These are phyloP conservation scores for Aspidiotus rigidus DNA, from an alignment of 2,888 invertebrate species.

Conservation along the genomic window DNA sequence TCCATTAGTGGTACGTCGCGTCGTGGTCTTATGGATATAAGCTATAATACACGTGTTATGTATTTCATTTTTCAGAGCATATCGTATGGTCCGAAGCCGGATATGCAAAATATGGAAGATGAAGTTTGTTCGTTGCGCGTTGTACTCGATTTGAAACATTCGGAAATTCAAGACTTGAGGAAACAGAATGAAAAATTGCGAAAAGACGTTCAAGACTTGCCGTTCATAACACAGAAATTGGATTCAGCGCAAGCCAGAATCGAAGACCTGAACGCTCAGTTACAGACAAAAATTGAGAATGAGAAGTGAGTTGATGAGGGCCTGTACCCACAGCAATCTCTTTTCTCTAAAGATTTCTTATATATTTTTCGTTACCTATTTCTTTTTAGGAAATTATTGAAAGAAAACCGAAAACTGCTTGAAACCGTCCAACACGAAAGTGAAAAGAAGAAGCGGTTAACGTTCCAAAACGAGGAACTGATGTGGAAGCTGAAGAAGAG, in stretches of 20 bases:
- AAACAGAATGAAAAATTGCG: slow-evolving; percentile 60
- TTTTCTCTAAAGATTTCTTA: too few species aligned
- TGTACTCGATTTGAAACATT: slow-evolving; percentile 78
- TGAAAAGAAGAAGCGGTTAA: slow-evolving; percentile 66
- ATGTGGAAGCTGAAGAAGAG: slow-evolving; percentile 78
- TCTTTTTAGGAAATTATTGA: slow-evolving; percentile 52
- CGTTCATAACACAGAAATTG: slow-evolving; percentile 61
- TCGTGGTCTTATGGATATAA: too few species aligned
- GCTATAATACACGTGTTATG: too few species aligned
- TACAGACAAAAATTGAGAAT: slow-evolving; percentile 57
- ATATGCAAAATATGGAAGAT: slow-evolving; percentile 47
- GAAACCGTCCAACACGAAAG: slow-evolving; percentile 66
- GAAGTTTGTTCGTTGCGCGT: slow-evolving; percentile 75
- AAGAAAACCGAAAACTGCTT: slow-evolving; percentile 62
- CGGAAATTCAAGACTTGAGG: slow-evolving; percentile 69
- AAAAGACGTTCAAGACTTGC: slow-evolving; percentile 65
- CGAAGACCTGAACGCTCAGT: slow-evolving; percentile 72
- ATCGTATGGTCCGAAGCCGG: slow-evolving; percentile 7
- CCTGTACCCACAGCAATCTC: neutral
- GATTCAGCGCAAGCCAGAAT: slow-evolving; percentile 69
- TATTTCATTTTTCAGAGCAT: too few species aligned
- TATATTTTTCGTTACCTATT: neutral
- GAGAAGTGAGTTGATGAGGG: slow-evolving; percentile 54
- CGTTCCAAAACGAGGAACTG: slow-evolving; percentile 78
- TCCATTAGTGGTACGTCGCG: too few species aligned